Evolutionary conservation across 1,140 invertebrate genomes (phyloP), one percentile per base, ranked within the genome.

Genomic region (Formica exsecta): DNA sequence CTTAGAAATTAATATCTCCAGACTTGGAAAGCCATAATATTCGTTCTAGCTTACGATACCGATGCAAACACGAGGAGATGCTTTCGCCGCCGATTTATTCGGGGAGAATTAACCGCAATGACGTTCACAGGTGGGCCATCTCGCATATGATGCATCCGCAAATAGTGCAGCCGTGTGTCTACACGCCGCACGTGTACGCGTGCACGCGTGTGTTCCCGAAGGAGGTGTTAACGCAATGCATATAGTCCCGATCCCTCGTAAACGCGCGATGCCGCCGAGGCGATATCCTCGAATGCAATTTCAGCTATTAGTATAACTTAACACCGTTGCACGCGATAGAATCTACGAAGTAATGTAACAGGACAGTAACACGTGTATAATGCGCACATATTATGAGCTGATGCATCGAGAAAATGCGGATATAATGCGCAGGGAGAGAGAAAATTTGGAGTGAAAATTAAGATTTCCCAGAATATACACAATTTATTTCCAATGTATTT

Each of bases 281-380:
- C 77, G 79, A 83, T 83, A 83, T 57, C 38, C 54, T 83, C 54
- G 38, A 62, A 74, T 83, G 79, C 79, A 83, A 83, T 83, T 74
- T 83, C 79, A 83, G 71, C 79, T 83, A 83, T 83, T 83, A 83
- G 79, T 83, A 83, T 83, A 83, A 83, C 79, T 83, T 83, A 83
- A 83, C 38, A 48, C 51, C 54, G 3, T 4, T 25, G n/a, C n/a
- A 8, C 9, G 38, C 79, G 79, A 62, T 44, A 62, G 54, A 62
- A 29, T 83, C 7, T 36, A 25, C 41, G 32, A 73, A 74, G 71
- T 83, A 54, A 62, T 74, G 16, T 54, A 32, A 6, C 41, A 4
- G 32, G 44, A 38, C 51, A 59, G 64, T 81, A 59, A 73, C 32
- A 29, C 79, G 38, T 6, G 29, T 13, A 51, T 51, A 8, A 29